Evolutionary conservation across 2,888 invertebrate genomes (phyloP).

Genomic region (Orthosia incerta): DNA sequence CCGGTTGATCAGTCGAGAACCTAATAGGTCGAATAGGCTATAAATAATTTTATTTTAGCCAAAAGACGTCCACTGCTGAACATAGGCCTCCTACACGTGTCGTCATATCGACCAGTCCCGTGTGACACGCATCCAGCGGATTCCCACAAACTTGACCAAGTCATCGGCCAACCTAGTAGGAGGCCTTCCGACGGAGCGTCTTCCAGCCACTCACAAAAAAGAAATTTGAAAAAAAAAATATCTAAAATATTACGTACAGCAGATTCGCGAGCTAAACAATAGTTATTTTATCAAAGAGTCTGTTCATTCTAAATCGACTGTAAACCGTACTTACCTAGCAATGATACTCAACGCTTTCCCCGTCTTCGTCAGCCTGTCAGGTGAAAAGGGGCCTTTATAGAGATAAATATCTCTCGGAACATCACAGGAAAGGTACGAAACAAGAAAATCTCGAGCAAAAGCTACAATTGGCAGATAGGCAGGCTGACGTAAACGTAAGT

Average conservation of each 20-base stretch:
- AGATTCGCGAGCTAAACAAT: not conserved
- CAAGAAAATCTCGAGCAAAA: slow-evolving; percentile 64
- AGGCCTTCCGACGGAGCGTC: too few relatives aligned
- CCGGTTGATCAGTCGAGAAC: too few relatives aligned
- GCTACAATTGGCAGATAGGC: slow-evolving; percentile 69
- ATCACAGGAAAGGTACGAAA: slow-evolving; percentile 54
- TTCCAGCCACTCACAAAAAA: not conserved
- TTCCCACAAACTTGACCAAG: too few relatives aligned
- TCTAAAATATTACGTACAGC: not conserved
- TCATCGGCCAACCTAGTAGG: too few relatives aligned
- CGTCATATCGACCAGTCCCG: too few relatives aligned
- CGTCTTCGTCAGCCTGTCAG: slow-evolving; percentile 38
- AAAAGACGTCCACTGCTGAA: too few relatives aligned
- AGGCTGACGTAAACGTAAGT: slow-evolving; percentile 66
- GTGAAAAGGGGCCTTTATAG: slow-evolving; percentile 41
- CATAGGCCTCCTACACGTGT: too few relatives aligned
- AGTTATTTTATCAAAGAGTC: slow-evolving; percentile 33
- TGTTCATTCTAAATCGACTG: slow-evolving; percentile 18
- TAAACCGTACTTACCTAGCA: slow-evolving; percentile 13
- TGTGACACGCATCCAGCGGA: too few relatives aligned
- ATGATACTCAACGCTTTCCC: slow-evolving; percentile 32
- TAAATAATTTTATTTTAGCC: too few relatives aligned
- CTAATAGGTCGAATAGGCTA: too few relatives aligned
- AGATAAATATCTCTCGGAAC: slow-evolving; percentile 61
- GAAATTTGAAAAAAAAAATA: not conserved